Evolutionary conservation across 2,797 vertebrate genomes (phyloP).

Genomic region (Rhabdophis nuchalis): DNA sequence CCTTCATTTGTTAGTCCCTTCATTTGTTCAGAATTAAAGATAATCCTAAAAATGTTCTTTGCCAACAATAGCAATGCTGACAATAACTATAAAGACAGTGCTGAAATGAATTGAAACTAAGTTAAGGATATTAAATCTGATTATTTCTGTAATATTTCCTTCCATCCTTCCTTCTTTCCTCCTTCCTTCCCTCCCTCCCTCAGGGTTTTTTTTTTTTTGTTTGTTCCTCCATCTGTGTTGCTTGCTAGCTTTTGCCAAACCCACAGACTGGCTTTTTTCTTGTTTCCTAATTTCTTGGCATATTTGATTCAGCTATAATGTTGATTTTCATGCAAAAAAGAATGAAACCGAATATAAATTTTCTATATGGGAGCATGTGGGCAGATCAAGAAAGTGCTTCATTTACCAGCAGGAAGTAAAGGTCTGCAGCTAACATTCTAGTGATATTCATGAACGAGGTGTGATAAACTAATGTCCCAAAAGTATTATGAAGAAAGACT

Average conservation of each 20-base stretch:
- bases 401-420: neutral
- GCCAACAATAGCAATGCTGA: neutral
- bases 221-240: neutral
- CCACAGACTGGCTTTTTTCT: neutral
- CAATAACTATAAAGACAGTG: neutral
- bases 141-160: neutral
- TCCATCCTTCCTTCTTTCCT: neutral
- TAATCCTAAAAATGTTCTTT: neutral
- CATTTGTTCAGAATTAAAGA: neutral
- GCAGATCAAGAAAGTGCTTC: neutral
- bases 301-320: neutral
- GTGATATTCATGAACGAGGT: neutral
- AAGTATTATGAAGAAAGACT: neutral
- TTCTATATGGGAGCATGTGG: neutral
- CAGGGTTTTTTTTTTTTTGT: neutral
- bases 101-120: neutral
- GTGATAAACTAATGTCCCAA: neutral
- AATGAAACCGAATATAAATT: neutral
- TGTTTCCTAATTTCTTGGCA: neutral
- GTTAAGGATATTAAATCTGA: neutral
- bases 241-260: neutral
- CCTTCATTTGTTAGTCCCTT: neutral
- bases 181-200: neutral
- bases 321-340: neutral
- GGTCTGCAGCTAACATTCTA: neutral